Conservation (phyloP, 2,797 vertebrate genomes). For the Anas georgica region DNA sequence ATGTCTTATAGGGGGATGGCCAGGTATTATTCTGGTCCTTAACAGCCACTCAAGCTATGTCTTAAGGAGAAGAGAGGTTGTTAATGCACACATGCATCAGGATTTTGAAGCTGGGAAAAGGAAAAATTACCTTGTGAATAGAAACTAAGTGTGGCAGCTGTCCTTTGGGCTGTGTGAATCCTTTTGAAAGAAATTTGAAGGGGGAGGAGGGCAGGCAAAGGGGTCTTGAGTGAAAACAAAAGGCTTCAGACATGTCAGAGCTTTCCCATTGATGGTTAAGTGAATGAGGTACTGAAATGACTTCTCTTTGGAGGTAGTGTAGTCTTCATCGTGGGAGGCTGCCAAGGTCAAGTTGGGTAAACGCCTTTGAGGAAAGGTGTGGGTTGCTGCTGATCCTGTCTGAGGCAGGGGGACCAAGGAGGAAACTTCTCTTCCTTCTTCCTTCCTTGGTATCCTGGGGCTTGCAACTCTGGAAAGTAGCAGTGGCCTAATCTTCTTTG, state of each 20-base stretch:
- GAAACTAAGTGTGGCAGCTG: not conserved
- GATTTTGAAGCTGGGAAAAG: not conserved
- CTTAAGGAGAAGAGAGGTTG: rapidly evolving
- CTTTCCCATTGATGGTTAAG: not conserved
- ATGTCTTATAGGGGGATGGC: not conserved
- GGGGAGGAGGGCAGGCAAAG: no score
- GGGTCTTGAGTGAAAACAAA: not conserved
- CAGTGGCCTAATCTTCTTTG: not conserved
- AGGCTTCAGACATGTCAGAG: not conserved
- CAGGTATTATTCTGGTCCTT: not conserved
- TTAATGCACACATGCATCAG: rapidly evolving
- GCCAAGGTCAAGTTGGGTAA: not conserved
- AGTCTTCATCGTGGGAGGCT: not conserved
- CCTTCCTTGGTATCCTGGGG: not conserved
- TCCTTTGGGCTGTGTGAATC: not conserved
- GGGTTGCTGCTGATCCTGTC: not conserved
- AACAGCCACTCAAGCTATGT: not conserved
- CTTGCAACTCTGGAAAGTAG: not conserved
- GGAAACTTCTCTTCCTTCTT: not conserved
- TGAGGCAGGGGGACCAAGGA: not conserved
- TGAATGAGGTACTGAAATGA: not conserved
- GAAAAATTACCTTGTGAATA: not conserved
- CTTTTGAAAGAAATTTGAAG: not conserved
- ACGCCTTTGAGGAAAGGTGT: not conserved
- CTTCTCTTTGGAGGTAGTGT: not conserved